Evolutionary conservation across 2,888 invertebrate species (phyloP).

Genomic region (Ecdyonurus torrentis): DNA sequence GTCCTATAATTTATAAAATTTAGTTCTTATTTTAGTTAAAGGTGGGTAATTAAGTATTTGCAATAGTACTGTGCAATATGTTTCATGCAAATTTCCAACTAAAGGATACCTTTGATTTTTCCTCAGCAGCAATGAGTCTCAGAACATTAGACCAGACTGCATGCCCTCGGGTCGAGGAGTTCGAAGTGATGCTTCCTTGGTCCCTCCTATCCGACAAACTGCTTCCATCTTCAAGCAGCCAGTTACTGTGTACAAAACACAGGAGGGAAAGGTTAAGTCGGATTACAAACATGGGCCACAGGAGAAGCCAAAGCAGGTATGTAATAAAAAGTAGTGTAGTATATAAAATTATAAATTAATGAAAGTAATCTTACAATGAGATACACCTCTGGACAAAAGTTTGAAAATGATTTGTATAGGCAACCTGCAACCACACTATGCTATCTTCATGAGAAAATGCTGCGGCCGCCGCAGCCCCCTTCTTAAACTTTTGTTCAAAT

Average conservation of each 20-base stretch:
- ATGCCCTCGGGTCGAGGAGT: conserved; percentile 36
- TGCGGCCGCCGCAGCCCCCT: no score
- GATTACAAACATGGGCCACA: conserved; percentile 84
- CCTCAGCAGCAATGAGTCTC: background rate
- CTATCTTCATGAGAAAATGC: no score
- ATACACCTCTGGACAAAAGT: no score
- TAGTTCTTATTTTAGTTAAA: background rate
- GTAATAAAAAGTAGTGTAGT: conserved; percentile 2
- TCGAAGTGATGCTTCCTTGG: conserved; percentile 73
- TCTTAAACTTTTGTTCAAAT: no score
- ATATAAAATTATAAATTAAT: no score
- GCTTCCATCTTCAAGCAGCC: conserved; percentile 98
- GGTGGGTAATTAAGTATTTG: no score
- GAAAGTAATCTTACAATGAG: no score
- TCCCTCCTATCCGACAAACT: conserved; percentile 91
- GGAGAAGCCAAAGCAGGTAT: conserved; percentile 78
- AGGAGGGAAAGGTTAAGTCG: conserved; percentile 68
- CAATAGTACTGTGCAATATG: no score
- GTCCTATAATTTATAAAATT: background rate
- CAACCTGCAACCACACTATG: no score
- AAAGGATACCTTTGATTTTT: no score
- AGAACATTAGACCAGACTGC: background rate
- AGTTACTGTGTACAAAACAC: conserved; percentile 86
- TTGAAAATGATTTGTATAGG: no score
- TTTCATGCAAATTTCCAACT: no score